A percentile compares a stretch with the other conserved stretches of the same genome.
Conservation (phyloP, 1,140 invertebrate genomes). For the Drosophila nebulosa region DNA sequence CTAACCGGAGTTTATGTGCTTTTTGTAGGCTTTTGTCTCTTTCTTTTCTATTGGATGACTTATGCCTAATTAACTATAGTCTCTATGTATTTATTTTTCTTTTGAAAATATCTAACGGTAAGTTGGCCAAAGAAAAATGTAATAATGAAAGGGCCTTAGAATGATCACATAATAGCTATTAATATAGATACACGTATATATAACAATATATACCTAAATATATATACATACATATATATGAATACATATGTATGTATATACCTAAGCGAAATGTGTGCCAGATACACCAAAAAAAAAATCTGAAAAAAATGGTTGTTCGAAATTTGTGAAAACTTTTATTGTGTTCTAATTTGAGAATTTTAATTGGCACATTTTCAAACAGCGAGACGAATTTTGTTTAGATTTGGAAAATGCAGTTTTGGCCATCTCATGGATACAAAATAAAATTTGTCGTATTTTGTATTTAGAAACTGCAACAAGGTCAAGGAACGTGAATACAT, state of each 20-base stretch:
- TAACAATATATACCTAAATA: slow-evolving; percentile 17
- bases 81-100: slow-evolving; percentile 6
- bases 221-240: slow-evolving; percentile 27
- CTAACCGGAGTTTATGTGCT: neutral
- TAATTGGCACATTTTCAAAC: slow-evolving; percentile 68
- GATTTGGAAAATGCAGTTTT: neutral
- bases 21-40: neutral
- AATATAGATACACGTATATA: slow-evolving; percentile 28
- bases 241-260: slow-evolving; percentile 6
- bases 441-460: slow-evolving; percentile 4
- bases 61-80: slow-evolving; percentile 41
- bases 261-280: neutral
- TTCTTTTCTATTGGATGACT: neutral
- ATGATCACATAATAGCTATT: slow-evolving; percentile 30
- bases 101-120: slow-evolving; percentile 8
- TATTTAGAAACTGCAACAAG: slow-evolving; percentile 1
- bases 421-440: neutral
- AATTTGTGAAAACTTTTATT: slow-evolving; percentile 38
- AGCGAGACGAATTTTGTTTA: slow-evolving; percentile 14
- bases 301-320: neutral
- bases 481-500: neutral
- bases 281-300: neutral
- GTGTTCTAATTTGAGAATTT: slow-evolving; percentile 61
- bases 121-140: neutral
- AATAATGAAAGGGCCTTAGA: neutral